A percentile compares a stretch with the other conserved stretches of the same genome.
These are phyloP conservation scores for Entomyzon cyanotis DNA, from an alignment of 2,113 vertebrate species.

Conservation along the genomic window DNA sequence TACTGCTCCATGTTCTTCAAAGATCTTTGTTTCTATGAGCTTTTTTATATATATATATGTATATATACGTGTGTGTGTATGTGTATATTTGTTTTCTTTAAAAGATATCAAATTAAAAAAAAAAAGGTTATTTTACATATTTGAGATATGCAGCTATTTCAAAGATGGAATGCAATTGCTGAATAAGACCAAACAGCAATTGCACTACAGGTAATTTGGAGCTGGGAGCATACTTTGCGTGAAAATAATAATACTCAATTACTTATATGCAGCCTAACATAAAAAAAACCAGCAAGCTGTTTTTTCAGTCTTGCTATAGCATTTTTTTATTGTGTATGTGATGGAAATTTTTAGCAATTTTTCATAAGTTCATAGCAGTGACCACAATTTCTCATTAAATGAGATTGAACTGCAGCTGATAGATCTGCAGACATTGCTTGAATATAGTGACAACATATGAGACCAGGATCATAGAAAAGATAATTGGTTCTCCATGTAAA, in stretches of 20 bases:
- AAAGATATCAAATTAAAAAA: neutral
- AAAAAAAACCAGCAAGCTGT: neutral
- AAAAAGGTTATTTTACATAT: neutral
- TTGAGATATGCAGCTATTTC: neutral
- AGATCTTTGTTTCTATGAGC: neutral
- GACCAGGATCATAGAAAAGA: neutral
- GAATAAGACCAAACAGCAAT: neutral
- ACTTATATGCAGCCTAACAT: neutral
- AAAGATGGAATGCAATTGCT: neutral
- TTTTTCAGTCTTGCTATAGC: neutral
- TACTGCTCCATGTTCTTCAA: neutral
- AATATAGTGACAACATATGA: neutral
- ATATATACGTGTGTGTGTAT: no score
- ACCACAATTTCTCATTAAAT: neutral
- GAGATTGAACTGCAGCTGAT: neutral
- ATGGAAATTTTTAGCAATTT: neutral
- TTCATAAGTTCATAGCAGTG: neutral
- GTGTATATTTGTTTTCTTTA: neutral
- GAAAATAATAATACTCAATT: neutral
- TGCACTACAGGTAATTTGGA: neutral
- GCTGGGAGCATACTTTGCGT: neutral
- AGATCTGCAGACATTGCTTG: neutral
- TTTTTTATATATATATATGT: neutral
- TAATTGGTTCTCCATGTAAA: neutral
- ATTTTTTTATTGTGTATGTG: neutral